Conservation (phyloP, 2,797 vertebrate genomes). For the Micrastur ruficollis region DNA sequence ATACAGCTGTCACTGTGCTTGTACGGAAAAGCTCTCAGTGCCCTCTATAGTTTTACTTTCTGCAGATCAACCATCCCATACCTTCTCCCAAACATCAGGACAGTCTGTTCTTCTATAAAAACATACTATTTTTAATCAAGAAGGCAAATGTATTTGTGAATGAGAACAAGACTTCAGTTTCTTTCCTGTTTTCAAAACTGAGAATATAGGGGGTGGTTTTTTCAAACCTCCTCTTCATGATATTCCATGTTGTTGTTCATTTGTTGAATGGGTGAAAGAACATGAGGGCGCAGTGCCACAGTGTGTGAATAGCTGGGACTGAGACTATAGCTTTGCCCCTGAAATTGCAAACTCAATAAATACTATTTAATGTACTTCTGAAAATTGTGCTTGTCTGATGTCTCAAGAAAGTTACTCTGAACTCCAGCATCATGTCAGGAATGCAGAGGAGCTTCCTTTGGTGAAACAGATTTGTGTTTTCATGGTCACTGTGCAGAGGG, state of each 20-base stretch:
- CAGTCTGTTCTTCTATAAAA: not conserved
- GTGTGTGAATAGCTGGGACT: not conserved
- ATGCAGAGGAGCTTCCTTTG: not conserved
- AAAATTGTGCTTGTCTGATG: conserved; percentile 2
- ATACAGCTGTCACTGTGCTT: not conserved
- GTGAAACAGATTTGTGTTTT: not conserved
- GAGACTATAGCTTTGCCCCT: not conserved
- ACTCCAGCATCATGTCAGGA: accelerated
- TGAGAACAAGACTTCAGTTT: not conserved
- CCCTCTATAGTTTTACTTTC: not conserved
- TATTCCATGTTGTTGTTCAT: not conserved
- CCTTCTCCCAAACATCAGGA: not conserved
- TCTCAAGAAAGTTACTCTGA: not conserved
- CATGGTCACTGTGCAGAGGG: not conserved
- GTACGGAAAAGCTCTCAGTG: not conserved
- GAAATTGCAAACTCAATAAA: conserved; percentile 63
- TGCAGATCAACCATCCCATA: not conserved
- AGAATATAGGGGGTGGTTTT: not conserved
- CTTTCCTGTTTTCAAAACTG: not conserved
- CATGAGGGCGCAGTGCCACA: not conserved
- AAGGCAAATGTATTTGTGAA: not conserved
- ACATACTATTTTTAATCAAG: not conserved
- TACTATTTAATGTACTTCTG: conserved; percentile 47
- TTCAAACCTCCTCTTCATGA: not conserved
- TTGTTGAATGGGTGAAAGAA: conserved; percentile 21